These are phyloP conservation scores for Apamea monoglypha DNA, from an alignment of 2,888 invertebrate genomes.

Conservation along the genomic window DNA sequence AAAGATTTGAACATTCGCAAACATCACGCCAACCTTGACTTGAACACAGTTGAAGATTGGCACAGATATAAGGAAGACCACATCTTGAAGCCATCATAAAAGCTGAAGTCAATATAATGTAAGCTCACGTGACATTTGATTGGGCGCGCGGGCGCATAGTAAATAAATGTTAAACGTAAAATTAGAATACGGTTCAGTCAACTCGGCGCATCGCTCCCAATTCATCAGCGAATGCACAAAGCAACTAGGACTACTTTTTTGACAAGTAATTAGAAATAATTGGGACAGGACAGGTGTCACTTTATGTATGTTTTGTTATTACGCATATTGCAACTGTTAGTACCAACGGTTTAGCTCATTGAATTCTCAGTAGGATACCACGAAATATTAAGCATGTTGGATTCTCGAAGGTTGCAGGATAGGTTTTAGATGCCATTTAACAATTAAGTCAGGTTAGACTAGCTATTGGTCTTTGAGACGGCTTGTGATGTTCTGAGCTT, in stretches of 20 bases:
- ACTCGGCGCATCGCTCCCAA: constrained; percentile 68
- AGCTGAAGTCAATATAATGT: constrained; percentile 34
- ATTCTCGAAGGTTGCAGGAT: background rate
- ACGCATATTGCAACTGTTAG: background rate
- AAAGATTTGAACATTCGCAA: background rate
- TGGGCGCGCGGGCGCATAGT: constrained; percentile 67
- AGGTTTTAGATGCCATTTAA: background rate
- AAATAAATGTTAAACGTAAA: constrained; percentile 77
- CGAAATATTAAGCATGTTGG: background rate
- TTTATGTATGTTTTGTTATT: background rate
- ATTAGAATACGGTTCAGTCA: constrained; percentile 79
- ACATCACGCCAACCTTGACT: background rate
- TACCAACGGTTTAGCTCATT: background rate
- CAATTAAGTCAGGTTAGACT: background rate
- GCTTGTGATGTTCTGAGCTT: background rate
- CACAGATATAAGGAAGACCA: constrained; percentile 45
- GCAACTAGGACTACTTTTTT: constrained; percentile 27
- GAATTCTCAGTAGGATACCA: background rate
- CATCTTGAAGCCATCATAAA: constrained; percentile 46
- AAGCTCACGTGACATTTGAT: constrained; percentile 69
- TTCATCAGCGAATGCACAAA: constrained; percentile 52
- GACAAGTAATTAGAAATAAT: constrained; percentile 9
- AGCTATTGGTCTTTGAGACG: background rate
- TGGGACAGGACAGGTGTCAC: constrained; percentile 18
- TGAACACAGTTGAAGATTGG: constrained; percentile 37